These are phyloP conservation scores for Lagria hirta DNA, from an alignment of 2,888 invertebrate genomes.

Conservation along the genomic window DNA sequence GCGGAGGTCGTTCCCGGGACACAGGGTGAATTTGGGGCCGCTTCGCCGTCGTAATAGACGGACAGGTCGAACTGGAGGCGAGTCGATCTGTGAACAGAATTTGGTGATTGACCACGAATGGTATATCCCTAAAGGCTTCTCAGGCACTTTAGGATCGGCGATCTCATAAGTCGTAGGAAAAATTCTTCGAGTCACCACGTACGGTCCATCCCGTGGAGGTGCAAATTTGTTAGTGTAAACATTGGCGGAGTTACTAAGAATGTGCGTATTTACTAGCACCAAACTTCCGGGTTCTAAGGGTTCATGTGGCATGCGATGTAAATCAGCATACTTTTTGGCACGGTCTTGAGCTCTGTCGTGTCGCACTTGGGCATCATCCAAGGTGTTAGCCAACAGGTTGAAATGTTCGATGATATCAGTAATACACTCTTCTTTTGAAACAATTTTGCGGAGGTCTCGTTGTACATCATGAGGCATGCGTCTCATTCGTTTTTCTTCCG, in stretches of 20 bases:
- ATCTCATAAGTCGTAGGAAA: slow-evolving; percentile 1
- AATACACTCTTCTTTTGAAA: slow-evolving; percentile 23
- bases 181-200: neutral
- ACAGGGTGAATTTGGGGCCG: no score
- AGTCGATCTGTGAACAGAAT: no score
- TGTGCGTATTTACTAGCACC: slow-evolving; percentile 28
- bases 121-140: no score
- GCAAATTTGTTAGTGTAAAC: neutral
- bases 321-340: slow-evolving; percentile 29
- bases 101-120: no score
- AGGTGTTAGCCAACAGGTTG: slow-evolving; percentile 12
- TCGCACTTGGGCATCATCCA: slow-evolving; percentile 26
- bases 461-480: slow-evolving; percentile 38
- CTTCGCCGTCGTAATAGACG: no score
- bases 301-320: slow-evolving; percentile 26
- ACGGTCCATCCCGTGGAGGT: neutral
- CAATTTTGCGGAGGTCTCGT: slow-evolving; percentile 15
- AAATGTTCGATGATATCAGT: slow-evolving; percentile 24
- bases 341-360: slow-evolving; percentile 30
- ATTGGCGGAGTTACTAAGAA: neutral
- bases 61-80: no score
- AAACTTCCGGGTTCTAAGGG: slow-evolving; percentile 32
- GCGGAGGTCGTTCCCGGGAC: no score
- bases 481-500: slow-evolving; percentile 38
- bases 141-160: no score